Base-by-base conservation (phyloP, 2,797 vertebrate genomes). In the Steatocranus sp. region DNA sequence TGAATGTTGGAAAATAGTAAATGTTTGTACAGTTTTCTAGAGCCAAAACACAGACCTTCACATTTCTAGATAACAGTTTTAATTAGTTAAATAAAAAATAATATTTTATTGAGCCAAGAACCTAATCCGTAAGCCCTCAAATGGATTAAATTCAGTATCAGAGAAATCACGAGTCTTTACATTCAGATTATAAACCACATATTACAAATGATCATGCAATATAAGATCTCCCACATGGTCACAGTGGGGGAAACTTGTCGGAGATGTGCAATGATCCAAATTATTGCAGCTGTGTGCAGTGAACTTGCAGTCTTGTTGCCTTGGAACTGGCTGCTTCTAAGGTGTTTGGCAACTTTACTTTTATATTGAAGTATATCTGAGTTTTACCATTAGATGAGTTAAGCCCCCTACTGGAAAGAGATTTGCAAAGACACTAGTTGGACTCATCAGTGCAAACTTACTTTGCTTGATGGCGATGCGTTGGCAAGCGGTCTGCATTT, bases 81-180 rank as follows among this genome's bases (percentile, higher is more conserved):
- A 70, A 46, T 70, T 70, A 8, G 6, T 27, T 70, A 10, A 70
- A 70, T 46, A 46, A 17, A 27, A 25, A 70, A 46, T 0, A 25
- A 0, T 0, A 8, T 68, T 5, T 27, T 27, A 70, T 27, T 27
- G 14, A 70, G 20, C 63, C 20, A 43, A 70, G 23, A 70, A 46
- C 66, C 1, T 34, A 14, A 25, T 25, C 20, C 0, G 12, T 68
- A 17, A 46, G 1, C 9, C 0, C n/a, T 68, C 36, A 43, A 15
- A 10, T 38, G 36, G 12, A 68, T 41, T 68, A 23, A 68, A 23
- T 68, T 41, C 36, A 68, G 5, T 15, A 70, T 43, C 1, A 0
- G 43, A 73, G 25, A 46, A 30, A 73, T 7, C 41, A 30, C 66
- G 14, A 48, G 41, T 10, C 15, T 18, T 70, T 23, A 0, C 9